These are phyloP conservation scores for Dufourea novaeangliae DNA, from an alignment of 1,140 invertebrate genomes.

Conservation along the genomic window DNA sequence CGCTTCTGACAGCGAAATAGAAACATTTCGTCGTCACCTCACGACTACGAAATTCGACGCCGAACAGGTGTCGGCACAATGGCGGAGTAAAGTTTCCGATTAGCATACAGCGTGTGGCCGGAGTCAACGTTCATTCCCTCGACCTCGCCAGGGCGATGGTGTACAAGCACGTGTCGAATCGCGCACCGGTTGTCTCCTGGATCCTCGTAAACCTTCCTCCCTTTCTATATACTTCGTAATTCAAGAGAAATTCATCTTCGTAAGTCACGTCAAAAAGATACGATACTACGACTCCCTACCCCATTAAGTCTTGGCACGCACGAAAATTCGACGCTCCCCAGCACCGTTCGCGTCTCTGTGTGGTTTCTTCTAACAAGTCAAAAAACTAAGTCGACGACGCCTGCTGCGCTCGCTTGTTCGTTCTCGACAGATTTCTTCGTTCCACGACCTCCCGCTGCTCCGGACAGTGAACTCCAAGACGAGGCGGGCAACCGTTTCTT, in stretches of 20 bases:
- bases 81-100: constrained; percentile 48
- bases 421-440: constrained; percentile 38
- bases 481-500: constrained; percentile 34
- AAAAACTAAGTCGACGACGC: constrained; percentile 36
- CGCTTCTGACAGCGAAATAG: constrained; percentile 48
- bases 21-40: constrained; percentile 66
- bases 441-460: constrained; percentile 55
- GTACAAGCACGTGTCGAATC: too few relatives aligned
- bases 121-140: constrained; percentile 33
- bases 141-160: too few relatives aligned
- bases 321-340: constrained; percentile 27
- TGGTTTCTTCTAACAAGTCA: neutral
- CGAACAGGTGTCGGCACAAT: constrained; percentile 67
- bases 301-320: too few relatives aligned
- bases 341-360: neutral
- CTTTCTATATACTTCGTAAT: neutral
- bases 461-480: constrained; percentile 48
- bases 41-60: constrained; percentile 62
- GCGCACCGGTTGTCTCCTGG: too few relatives aligned
- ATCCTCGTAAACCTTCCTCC: too few relatives aligned
- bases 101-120: constrained; percentile 48
- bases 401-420: constrained; percentile 18
- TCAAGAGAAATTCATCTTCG: too few relatives aligned
- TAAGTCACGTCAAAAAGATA: too few relatives aligned
- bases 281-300: too few relatives aligned